These are phyloP conservation scores for Oscheius sp. DNA, from an alignment of 2,888 invertebrate genomes.

Conservation along the genomic window DNA sequence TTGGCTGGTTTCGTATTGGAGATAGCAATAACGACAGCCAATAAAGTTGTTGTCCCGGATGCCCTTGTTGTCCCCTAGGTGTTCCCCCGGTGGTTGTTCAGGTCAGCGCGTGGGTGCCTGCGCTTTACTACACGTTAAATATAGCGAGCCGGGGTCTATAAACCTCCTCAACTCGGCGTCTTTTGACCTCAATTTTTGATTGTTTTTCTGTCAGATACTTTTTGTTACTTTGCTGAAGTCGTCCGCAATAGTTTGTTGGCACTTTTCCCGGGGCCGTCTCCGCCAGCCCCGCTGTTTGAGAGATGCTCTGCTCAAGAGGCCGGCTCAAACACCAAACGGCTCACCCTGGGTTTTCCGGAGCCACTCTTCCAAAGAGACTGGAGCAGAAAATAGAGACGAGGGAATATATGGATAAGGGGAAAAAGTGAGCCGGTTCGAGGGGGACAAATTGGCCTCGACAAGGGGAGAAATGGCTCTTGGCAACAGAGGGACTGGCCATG, in stretches of 20 bases:
- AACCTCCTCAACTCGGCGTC: conserved; percentile 10
- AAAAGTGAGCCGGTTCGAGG: not conserved
- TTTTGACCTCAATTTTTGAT: not conserved
- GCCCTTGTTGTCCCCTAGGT: not conserved
- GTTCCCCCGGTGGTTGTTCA: not conserved
- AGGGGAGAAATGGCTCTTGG: too few relatives aligned
- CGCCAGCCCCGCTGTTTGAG: conserved; percentile 32
- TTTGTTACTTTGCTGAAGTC: conserved; percentile 23
- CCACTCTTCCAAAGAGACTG: conserved; percentile 1
- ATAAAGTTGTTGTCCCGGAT: too few relatives aligned
- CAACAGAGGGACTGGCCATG: too few relatives aligned
- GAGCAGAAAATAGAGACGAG: not conserved
- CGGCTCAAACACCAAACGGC: conserved; percentile 37
- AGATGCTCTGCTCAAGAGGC: conserved; percentile 35
- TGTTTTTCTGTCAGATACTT: not conserved
- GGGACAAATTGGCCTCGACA: too few relatives aligned
- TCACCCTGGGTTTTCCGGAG: conserved; percentile 34
- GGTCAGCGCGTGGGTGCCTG: conserved; percentile 39
- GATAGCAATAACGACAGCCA: too few relatives aligned
- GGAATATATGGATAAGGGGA: not conserved
- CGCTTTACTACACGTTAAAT: conserved; percentile 48
- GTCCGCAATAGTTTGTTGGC: conserved; percentile 34
- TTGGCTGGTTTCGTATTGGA: not conserved
- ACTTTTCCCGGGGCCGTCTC: conserved; percentile 23
- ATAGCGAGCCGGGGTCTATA: conserved; percentile 36